Evolutionary conservation across 2,888 invertebrate species (phyloP).

Genomic region (Selenia dentaria): DNA sequence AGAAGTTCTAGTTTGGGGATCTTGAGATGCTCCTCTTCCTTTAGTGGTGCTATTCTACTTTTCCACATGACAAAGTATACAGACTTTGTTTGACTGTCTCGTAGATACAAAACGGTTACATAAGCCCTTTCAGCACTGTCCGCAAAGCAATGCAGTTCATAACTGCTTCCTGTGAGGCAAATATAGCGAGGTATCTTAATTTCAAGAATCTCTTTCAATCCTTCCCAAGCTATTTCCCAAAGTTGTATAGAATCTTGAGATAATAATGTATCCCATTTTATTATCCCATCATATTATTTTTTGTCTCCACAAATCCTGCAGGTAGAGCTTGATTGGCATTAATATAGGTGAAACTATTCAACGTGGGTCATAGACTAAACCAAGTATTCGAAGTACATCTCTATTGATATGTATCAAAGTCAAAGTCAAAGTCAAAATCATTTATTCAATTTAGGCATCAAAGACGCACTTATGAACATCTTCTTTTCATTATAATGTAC

Average conservation of each 20-base stretch:
- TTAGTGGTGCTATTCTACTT: constrained; percentile 2
- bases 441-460: too few species aligned
- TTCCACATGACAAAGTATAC: constrained; percentile 9
- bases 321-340: constrained; percentile 20
- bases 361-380: constrained; percentile 28
- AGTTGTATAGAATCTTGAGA: neutral
- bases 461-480: too few species aligned
- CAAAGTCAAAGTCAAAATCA: too few species aligned
- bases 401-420: constrained; percentile 16
- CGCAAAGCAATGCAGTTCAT: constrained; percentile 11
- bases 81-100: neutral
- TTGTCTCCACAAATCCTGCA: constrained; percentile 22
- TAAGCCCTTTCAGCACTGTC: constrained; percentile 14
- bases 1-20: constrained; percentile 20
- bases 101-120: constrained; percentile 15
- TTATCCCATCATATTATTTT: too few species aligned
- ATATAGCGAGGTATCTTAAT: neutral
- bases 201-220: neutral
- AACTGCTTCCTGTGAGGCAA: too few species aligned
- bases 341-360: constrained; percentile 24
- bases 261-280: constrained; percentile 27
- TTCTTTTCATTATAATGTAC: too few species aligned
- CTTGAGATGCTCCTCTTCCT: constrained; percentile 9
- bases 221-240: neutral
- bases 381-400: constrained; percentile 12